Base-by-base conservation (phyloP, 2,113 vertebrate genomes). In the Cynopterus brachyotis region DNA sequence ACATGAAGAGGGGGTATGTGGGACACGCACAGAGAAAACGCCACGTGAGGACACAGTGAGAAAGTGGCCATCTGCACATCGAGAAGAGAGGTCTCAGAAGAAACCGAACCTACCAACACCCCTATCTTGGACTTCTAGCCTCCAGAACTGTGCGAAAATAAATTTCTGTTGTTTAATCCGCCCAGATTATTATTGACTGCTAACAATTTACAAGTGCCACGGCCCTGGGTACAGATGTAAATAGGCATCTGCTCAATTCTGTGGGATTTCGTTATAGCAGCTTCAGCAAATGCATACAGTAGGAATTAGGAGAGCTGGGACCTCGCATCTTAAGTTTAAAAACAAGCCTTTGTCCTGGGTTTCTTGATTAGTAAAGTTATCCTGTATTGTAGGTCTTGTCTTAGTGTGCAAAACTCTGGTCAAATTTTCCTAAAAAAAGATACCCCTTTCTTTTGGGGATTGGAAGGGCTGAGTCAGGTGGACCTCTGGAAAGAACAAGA, bases 141-240 rank as follows among this genome's bases (percentile, higher is more conserved):
- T 94, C 70, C 13, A 62, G 50, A 45, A 42, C 67, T 35, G 22
- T 42, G 90, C 83, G 69, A 78, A 82, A 87, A 72, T 53, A 72
- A 19, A 37, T 37, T 83, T 81, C 30, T 75, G 13, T 50, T 35
- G 16, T 91, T 89, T 72, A 60, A 67, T 19, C 7, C 30, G 11
- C 9, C n/a, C 67, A 9, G 11, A 50, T 88, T 47, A 67, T 92
- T 75, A 83, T 95, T 95, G 97, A 87, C 89, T 95, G 57, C 92
- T 85, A 53, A 42, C 87, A 97, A 96, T 37, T 26, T 96, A 76
- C 26, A 60, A 89, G 84, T 95, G 78, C 80, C 93, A 53, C 10
- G 83, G 85, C 66, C 72, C 82, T 91, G 78, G n/a, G 93, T 30
- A 97, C 91, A 90, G 57, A 82, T 0, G 1, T 76, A 78, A 69